Base-by-base conservation (phyloP, 1,140 invertebrate species). In the Meloidogyne floridensis region DNA sequence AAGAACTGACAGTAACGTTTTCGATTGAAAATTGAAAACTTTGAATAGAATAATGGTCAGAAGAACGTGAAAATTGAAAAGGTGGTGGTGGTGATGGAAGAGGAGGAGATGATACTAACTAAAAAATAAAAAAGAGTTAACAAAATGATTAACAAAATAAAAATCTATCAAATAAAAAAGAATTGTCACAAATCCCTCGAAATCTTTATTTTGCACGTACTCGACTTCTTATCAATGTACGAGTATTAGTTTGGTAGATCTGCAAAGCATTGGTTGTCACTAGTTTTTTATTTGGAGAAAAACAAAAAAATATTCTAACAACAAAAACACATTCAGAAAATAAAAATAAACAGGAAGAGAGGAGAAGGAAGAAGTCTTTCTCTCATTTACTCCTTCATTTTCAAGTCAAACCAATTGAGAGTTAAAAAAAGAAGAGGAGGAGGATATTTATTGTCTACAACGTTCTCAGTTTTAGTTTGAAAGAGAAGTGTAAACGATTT, bases 61-160 rank as follows among this genome's bases (percentile, higher is more conserved):
- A 15, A 59, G 56, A 59, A 59, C 13, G 13, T 59, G 15, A 59
- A 59, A 59, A 59, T 59, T 59, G 11, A 5, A 5, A 59, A 59
- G 59, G 59, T 15, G 59, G 59, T 65, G 59, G n/a, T 65, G 59
- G 59, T 65, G 59, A 65, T 65, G 59, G 59, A n/a, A 65, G 15
- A 65, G 59, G 10, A n/a, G 59, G 59, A 65, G 59, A 65, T 13
- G 32, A 32, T 32, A 32, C 32, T 32, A n/a, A 65, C 59, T 65
- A n/a, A n/a, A 65, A 65, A 65, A 32, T 32, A 65, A 65, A 65
- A 59, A 15, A 15, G 15, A 59, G 15, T 47, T 32, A 32, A 47
- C 47, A 47, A 47, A 47, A 47, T 4, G 32, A 32, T 32, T 32
- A 32, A 32, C 32, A 32, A 32, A 32, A 5, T 65, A n/a, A 65